Percentiles rank a stretch among this genome's conserved stretches.
Conservation (phyloP, 2,888 invertebrate genomes). For the Oligia fasciuncula region DNA sequence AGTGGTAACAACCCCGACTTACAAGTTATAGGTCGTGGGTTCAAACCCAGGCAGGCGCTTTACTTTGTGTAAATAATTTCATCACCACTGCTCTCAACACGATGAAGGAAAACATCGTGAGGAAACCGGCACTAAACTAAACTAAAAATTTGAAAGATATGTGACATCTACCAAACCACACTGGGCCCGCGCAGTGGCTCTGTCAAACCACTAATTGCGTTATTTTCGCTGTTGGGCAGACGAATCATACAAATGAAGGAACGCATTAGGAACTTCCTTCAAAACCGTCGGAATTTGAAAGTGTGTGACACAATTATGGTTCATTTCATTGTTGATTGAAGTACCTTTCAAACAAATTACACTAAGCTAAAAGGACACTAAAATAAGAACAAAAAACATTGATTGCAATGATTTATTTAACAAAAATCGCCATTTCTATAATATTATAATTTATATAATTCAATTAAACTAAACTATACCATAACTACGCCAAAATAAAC, state of each 20-base stretch:
- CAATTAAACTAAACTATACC: slow-evolving; percentile 49
- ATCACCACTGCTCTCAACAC: neutral
- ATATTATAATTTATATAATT: slow-evolving; percentile 56
- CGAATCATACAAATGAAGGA: neutral
- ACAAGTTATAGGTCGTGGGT: too few species aligned
- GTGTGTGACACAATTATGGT: neutral
- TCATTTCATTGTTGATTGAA: neutral
- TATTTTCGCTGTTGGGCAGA: neutral
- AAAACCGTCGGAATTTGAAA: neutral
- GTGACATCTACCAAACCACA: neutral
- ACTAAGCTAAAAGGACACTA: neutral
- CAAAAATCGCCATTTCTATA: slow-evolving; percentile 70
- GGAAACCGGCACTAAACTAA: neutral
- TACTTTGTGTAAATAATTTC: too few species aligned
- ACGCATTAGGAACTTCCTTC: neutral
- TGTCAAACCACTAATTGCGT: neutral
- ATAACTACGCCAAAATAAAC: slow-evolving; percentile 28
- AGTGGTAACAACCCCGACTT: neutral
- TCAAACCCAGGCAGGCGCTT: too few species aligned
- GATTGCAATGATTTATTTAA: slow-evolving; percentile 76
- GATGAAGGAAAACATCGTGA: neutral
- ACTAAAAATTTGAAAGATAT: neutral
- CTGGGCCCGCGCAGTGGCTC: neutral
- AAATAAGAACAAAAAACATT: slow-evolving; percentile 57
- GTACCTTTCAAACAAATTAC: neutral